Percentiles rank a stretch among this genome's conserved stretches.
phyloP scores from a whole-genome alignment of 1,140 invertebrate species.

The Melitaea cinxia region DNA sequence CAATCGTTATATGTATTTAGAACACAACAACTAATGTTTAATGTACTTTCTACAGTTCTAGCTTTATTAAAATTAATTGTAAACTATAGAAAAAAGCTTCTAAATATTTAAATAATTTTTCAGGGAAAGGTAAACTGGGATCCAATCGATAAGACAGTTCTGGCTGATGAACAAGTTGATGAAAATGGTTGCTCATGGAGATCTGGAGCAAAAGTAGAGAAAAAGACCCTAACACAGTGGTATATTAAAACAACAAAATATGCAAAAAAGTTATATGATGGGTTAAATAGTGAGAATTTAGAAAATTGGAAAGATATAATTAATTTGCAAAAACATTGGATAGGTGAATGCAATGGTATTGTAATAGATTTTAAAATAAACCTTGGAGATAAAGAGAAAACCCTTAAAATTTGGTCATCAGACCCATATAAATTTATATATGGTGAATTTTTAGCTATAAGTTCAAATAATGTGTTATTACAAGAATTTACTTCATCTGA shows the following conservation, averaged over 20 bases:
- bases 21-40: no score
- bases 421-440: slow-evolving; percentile 89
- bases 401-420: slow-evolving; percentile 87
- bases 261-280: slow-evolving; percentile 90
- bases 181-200: slow-evolving; percentile 96
- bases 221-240: slow-evolving; percentile 95
- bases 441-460: slow-evolving; percentile 85
- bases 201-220: slow-evolving; percentile 97
- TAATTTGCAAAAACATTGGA: slow-evolving; percentile 96
- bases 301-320: slow-evolving; percentile 93
- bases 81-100: neutral
- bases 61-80: no score
- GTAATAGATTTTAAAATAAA: slow-evolving; percentile 87
- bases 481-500: slow-evolving; percentile 46
- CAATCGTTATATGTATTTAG: no score
- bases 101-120: slow-evolving; percentile 5
- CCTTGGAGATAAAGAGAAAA: slow-evolving; percentile 67
- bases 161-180: slow-evolving; percentile 99
- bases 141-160: slow-evolving; percentile 97
- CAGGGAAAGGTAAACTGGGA: slow-evolving; percentile 98
- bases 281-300: slow-evolving; percentile 86
- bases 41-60: no score
- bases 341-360: slow-evolving; percentile 94
- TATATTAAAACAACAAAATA: slow-evolving; percentile 96
- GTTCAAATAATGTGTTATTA: slow-evolving; percentile 79